These are phyloP conservation scores for Eupristina koningsbergeri DNA, from an alignment of 1,140 invertebrate genomes.

Conservation along the genomic window DNA sequence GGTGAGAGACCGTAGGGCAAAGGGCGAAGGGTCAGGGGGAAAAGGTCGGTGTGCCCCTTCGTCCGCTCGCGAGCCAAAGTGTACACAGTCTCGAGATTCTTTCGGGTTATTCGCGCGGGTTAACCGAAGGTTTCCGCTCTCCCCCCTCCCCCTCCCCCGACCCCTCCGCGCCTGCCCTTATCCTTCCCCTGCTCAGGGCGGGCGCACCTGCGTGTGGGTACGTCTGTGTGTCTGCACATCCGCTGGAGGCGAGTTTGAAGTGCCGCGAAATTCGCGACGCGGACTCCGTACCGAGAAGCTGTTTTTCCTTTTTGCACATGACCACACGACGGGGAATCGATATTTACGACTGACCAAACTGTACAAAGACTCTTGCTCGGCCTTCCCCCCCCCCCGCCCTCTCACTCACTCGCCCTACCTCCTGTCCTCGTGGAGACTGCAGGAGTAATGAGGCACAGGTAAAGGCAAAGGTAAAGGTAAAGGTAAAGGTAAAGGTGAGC, in stretches of 20 bases:
- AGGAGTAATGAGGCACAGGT: too few relatives aligned
- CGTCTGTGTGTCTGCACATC: background rate
- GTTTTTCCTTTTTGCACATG: background rate
- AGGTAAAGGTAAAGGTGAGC: background rate
- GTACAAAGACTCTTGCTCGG: background rate
- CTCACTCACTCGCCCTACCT: too few relatives aligned
- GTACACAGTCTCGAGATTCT: slow-evolving; percentile 8
- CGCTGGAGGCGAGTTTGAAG: background rate
- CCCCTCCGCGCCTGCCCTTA: background rate
- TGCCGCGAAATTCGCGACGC: background rate
- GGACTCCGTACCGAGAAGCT: too few relatives aligned
- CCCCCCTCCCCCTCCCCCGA: background rate
- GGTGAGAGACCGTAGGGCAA: background rate
- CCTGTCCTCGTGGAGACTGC: too few relatives aligned
- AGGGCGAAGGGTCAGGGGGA: slow-evolving; percentile 5
- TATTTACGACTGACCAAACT: slow-evolving; percentile 36
- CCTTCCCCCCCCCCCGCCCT: too few relatives aligned
- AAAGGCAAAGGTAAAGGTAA: too few relatives aligned
- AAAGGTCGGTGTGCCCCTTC: slow-evolving; percentile 18
- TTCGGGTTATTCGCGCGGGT: background rate
- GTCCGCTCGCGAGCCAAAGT: background rate
- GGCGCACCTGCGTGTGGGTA: background rate
- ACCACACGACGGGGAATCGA: slow-evolving; percentile 31
- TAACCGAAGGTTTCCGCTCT: background rate
- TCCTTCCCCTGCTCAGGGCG: too few relatives aligned